These are phyloP conservation scores for Bimastos eiseni DNA, from an alignment of 2,888 invertebrate species.

Conservation along the genomic window DNA sequence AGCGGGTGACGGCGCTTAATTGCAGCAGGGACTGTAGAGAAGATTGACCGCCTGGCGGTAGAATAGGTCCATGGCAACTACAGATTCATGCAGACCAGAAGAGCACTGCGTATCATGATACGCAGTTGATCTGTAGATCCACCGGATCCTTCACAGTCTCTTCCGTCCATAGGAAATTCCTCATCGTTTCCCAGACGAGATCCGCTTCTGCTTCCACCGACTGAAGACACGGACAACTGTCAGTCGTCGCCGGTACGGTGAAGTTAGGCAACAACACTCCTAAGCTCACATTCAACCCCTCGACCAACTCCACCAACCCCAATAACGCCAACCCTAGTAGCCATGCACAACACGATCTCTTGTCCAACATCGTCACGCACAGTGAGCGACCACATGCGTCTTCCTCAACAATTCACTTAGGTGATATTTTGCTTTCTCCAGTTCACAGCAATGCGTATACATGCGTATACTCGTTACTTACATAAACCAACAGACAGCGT, in stretches of 20 bases:
- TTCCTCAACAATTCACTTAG: background rate
- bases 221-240: background rate
- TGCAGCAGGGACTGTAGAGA: conserved; percentile 58
- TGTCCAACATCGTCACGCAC: background rate
- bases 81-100: conserved; percentile 52
- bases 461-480: background rate
- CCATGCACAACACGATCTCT: background rate
- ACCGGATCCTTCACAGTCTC: background rate
- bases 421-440: too few relatives aligned
- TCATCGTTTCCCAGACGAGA: background rate
- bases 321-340: background rate
- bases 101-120: conserved; percentile 51
- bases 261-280: background rate
- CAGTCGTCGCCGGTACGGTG: background rate
- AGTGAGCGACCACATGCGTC: background rate
- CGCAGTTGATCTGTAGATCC: background rate
- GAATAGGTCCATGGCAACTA: conserved; percentile 53
- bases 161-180: background rate
- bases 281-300: background rate
- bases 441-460: background rate
- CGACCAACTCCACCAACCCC: background rate
- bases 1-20: conserved; percentile 80
- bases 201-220: background rate
- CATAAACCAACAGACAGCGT: background rate
- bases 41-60: conserved; percentile 49